These are phyloP conservation scores for Camponotus pennsylvanicus DNA, from an alignment of 1,140 invertebrate genomes.

Conservation along the genomic window DNA sequence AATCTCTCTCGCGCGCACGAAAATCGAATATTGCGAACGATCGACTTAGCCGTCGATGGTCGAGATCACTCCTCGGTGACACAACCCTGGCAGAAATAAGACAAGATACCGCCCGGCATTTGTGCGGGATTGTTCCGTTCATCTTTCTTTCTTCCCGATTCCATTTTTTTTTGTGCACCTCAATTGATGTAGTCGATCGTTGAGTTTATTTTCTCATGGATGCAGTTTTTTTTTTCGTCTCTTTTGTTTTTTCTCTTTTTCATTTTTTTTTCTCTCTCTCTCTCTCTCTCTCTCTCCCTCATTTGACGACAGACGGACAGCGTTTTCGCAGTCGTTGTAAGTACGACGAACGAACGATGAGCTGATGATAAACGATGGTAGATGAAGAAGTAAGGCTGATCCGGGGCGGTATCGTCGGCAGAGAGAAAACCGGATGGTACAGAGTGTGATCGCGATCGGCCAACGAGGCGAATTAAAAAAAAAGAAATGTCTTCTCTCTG, in stretches of 20 bases:
- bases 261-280: not conserved
- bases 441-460: conserved; percentile 71
- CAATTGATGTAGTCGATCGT: conserved; percentile 37
- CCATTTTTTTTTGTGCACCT: conserved; percentile 43
- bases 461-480: conserved; percentile 69
- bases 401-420: conserved; percentile 69
- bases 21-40: conserved; percentile 54
- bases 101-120: conserved; percentile 50
- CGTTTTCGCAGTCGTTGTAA: conserved; percentile 34
- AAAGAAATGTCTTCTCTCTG: conserved; percentile 72
- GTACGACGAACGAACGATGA: conserved; percentile 46
- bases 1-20: conserved; percentile 10
- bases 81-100: conserved; percentile 60
- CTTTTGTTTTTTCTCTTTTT: not conserved
- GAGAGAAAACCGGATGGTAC: conserved; percentile 68
- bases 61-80: conserved; percentile 59
- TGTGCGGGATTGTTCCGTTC: conserved; percentile 58
- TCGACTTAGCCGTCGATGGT: conserved; percentile 54
- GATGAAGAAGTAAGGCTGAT: conserved; percentile 59
- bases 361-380: conserved; percentile 45
- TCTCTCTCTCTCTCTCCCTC: not conserved
- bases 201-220: conserved; percentile 34
- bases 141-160: conserved; percentile 41
- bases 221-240: conserved; percentile 4
- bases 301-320: conserved; percentile 17